Percentiles rank a stretch among this genome's conserved stretches.
Evolutionary conservation across 2,888 invertebrate species (phyloP).

Genomic region (Parelbella ahira): DNA sequence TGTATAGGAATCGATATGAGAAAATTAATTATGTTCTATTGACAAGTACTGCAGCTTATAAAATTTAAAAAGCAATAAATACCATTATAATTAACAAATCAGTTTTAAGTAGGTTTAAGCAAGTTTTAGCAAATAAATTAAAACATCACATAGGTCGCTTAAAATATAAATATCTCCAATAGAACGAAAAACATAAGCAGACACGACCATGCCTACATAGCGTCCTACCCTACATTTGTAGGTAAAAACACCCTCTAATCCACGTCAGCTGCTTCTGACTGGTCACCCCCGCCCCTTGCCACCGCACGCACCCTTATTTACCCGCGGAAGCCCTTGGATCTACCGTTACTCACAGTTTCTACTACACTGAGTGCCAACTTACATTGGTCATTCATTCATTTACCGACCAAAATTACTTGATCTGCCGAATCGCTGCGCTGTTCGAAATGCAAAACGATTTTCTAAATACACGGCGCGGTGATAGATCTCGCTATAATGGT

Average conservation of each 20-base stretch:
- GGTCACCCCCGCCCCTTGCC: conserved; percentile 48
- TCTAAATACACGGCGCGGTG: conserved; percentile 31
- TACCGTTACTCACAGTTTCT: conserved; percentile 32
- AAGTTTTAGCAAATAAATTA: background rate
- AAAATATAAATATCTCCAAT: conserved; percentile 9
- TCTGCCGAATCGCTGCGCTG: conserved; percentile 35
- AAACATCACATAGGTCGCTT: conserved; percentile 1
- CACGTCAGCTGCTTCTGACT: conserved; percentile 78
- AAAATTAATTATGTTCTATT: no score
- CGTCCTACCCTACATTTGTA: conserved; percentile 54
- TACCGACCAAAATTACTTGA: conserved; percentile 40
- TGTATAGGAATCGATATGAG: no score
- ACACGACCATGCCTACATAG: conserved; percentile 34
- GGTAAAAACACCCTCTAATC: conserved; percentile 75
- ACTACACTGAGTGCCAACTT: conserved; percentile 41
- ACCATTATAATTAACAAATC: no score
- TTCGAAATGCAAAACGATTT: conserved; percentile 27
- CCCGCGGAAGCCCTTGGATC: conserved; percentile 49
- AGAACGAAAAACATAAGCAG: conserved; percentile 39
- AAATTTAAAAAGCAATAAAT: no score
- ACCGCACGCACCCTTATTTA: conserved; percentile 41
- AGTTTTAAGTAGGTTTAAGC: no score
- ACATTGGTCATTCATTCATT: conserved; percentile 39
- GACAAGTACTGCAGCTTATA: no score
- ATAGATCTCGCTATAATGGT: conserved; percentile 41